A percentile compares a stretch with the other conserved stretches of the same genome.
phyloP scores from a whole-genome alignment of 2,113 vertebrate species.

The Lepisosteus osseus region DNA sequence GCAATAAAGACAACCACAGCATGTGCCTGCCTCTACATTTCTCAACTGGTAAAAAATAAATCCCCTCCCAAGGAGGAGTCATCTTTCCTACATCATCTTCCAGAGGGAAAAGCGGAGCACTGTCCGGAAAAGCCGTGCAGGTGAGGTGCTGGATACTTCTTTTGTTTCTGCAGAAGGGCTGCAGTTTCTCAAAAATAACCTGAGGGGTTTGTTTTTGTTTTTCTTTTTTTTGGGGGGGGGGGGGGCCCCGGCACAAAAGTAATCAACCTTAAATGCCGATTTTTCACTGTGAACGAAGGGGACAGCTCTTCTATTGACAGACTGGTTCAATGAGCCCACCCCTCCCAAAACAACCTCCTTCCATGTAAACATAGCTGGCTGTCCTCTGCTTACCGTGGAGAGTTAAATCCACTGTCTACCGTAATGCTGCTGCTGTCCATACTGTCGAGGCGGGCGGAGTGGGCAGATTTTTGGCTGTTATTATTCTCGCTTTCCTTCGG shows the following conservation, averaged over 20 bases:
- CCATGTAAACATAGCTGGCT: conserved; percentile 2
- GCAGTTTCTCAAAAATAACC: conserved; percentile 5
- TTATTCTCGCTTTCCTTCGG: conserved; percentile 85
- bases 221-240: no score
- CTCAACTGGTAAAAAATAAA: no score
- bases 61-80: no score
- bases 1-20: no score
- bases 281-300: no score
- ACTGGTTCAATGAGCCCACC: conserved; percentile 25
- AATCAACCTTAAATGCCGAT: no score
- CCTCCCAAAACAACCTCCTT: conserved; percentile 21
- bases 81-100: not conserved
- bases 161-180: not conserved
- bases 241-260: no score
- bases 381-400: conserved; percentile 84
- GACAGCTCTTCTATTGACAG: conserved; percentile 37
- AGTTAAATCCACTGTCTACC: conserved; percentile 98
- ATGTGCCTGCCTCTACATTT: no score
- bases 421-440: conserved; percentile 99
- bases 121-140: no score
- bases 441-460: conserved; percentile 92
- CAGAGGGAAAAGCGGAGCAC: no score
- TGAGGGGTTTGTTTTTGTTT: conserved; percentile 3
- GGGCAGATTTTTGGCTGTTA: conserved; percentile 89
- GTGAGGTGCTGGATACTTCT: no score